Percentiles rank a stretch among this genome's conserved stretches.
Conservation (phyloP, 2,888 invertebrate species). For the Synanthedon tipuliformis region DNA sequence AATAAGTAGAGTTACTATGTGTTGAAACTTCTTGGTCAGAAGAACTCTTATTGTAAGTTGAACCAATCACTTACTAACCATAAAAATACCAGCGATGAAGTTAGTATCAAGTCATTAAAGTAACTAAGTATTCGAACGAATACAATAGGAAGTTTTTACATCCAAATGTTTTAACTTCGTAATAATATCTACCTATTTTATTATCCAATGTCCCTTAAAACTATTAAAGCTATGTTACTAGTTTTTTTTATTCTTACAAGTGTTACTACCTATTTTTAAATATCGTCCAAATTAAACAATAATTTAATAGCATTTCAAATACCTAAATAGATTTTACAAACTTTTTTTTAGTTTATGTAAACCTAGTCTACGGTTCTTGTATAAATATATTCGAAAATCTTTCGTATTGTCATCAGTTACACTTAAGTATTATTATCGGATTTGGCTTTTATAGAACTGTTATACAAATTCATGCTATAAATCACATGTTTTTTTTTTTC, state of each 20-base stretch:
- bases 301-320: not conserved
- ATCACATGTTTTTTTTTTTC: no score
- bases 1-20: no score
- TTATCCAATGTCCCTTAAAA: slow-evolving; percentile 20
- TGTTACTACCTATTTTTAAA: slow-evolving; percentile 7
- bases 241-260: slow-evolving; percentile 21
- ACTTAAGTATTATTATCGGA: not conserved
- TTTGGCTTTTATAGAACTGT: not conserved
- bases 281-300: slow-evolving; percentile 3
- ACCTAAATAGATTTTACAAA: not conserved
- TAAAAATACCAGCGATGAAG: no score
- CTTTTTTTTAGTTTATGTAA: not conserved
- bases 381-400: not conserved
- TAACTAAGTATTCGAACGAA: no score
- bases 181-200: no score
- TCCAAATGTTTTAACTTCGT: no score
- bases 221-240: slow-evolving; percentile 67
- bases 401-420: slow-evolving; percentile 4
- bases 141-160: no score
- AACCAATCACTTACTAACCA: no score
- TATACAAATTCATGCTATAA: no score
- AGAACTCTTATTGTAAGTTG: no score
- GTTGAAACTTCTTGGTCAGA: no score
- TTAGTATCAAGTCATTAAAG: no score
- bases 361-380: not conserved